A percentile compares a stretch with the other conserved stretches of the same genome.
phyloP scores from a whole-genome alignment of 2,113 vertebrate genomes.

The Fregata magnificens region DNA sequence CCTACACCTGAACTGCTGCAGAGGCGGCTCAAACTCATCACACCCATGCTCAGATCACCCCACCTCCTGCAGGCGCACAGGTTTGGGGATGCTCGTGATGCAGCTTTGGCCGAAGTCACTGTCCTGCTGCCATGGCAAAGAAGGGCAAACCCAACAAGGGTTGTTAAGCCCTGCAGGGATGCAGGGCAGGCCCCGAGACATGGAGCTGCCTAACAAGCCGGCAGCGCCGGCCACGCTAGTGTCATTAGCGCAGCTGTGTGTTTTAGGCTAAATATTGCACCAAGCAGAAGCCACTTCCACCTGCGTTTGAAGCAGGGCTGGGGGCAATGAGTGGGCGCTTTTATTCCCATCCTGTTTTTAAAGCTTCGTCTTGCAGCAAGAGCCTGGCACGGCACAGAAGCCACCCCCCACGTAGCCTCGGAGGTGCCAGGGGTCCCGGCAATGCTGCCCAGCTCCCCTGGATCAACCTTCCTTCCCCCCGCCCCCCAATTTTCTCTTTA shows the following conservation, averaged over 20 bases:
- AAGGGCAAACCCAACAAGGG: background rate
- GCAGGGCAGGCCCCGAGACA: background rate
- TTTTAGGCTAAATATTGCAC: background rate
- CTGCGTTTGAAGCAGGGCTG: background rate
- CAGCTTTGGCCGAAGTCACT: background rate
- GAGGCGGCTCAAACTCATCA: background rate
- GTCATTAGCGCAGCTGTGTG: background rate
- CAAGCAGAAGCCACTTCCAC: background rate
- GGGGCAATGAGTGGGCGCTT: background rate
- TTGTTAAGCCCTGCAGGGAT: background rate
- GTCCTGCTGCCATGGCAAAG: background rate
- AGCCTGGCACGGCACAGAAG: background rate
- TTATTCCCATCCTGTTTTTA: background rate
- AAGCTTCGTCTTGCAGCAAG: background rate
- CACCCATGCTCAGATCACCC: background rate
- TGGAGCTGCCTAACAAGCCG: background rate
- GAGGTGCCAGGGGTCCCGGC: fast-evolving
- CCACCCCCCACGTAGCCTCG: background rate
- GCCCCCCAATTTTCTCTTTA: background rate
- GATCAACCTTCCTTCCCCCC: background rate
- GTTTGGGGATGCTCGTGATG: background rate
- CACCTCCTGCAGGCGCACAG: background rate
- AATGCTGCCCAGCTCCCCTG: background rate
- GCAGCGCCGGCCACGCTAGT: background rate
- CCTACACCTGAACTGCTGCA: background rate